Evolutionary conservation across 2,797 vertebrate genomes (phyloP), one percentile per base, ranked within the genome.

Genomic region (Limosa lapponica): DNA sequence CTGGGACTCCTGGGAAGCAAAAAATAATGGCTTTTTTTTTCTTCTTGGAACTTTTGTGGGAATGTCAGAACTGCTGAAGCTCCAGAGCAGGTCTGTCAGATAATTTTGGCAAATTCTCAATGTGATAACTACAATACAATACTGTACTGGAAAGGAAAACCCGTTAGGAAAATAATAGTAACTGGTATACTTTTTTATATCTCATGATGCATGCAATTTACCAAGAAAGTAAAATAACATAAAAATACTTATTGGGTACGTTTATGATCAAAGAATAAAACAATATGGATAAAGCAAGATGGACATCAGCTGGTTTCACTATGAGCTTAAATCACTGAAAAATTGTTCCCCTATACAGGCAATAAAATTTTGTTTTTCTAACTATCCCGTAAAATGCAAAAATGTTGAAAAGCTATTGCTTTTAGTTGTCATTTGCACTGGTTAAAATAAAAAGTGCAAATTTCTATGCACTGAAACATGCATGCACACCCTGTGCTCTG

Each of bases 401-500:
- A 82, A 81, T 43, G 14, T 89, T 87, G 39, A 58, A 95, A 94
- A 49, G 25, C 39, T 84, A 13, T 69, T 88, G 58, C 54, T 90
- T 92, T 87, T 92, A 89, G 65, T 70, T 92, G 46, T 48, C 65
- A 37, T 84, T 89, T 84, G 36, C 65, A 62, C 30, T 72, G 54
- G 34, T 69, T 84, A 89, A 90, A 95, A 93, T 65, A n/a, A 71
- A 82, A 92, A 87, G 70, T 84, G 86, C 77, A 89, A 89, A 87
- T 85, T 95, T 96, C 43, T 70, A 7, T 79, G 80, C 51, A 43
- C 39, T 70, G 83, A 80, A 92, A 73, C 41, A 67, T 59, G 41
- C 55, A 87, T 32, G 58, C 16, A 52, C 16, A 30, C 19, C 4
- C 32, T 32, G 59, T 82, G 77, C 43, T 93, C 90, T 96, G 92